A percentile compares a stretch with the other conserved stretches of the same genome.
Evolutionary conservation across 2,797 vertebrate genomes (phyloP).

Genomic region (Catharus ustulatus): DNA sequence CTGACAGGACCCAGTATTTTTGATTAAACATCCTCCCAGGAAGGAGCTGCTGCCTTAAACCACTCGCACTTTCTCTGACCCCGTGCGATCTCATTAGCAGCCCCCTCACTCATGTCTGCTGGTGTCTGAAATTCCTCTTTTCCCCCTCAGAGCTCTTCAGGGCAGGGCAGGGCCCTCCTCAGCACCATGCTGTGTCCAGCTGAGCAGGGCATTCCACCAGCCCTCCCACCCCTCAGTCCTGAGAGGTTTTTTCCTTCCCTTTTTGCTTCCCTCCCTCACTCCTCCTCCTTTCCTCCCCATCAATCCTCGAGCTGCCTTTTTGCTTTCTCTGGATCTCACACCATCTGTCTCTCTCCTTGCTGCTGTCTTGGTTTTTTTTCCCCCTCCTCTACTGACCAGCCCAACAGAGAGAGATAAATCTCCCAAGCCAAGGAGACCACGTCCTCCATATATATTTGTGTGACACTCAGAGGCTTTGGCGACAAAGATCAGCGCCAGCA

Average conservation of each 20-base stretch:
- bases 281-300: neutral
- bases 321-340: neutral
- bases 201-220: neutral
- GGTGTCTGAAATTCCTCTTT: neutral
- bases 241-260: neutral
- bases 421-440: conserved; percentile 39
- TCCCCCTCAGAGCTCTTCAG: neutral
- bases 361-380: neutral
- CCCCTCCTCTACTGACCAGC: conserved; percentile 29
- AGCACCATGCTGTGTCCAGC: fast-evolving
- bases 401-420: conserved; percentile 49
- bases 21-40: conserved; percentile 44
- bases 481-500: conserved; percentile 35
- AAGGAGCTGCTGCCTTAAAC: conserved; percentile 27
- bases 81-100: neutral
- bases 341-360: conserved; percentile 36
- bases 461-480: neutral
- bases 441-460: conserved; percentile 32
- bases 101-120: neutral
- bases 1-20: conserved; percentile 33
- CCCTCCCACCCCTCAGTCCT: neutral
- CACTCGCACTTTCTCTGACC: neutral
- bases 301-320: neutral
- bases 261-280: neutral
- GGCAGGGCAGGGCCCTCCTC: neutral